Percentiles rank a stretch among this genome's conserved stretches.
Conservation (phyloP, 2,113 vertebrate genomes). For the Dryoscopus gambensis region DNA sequence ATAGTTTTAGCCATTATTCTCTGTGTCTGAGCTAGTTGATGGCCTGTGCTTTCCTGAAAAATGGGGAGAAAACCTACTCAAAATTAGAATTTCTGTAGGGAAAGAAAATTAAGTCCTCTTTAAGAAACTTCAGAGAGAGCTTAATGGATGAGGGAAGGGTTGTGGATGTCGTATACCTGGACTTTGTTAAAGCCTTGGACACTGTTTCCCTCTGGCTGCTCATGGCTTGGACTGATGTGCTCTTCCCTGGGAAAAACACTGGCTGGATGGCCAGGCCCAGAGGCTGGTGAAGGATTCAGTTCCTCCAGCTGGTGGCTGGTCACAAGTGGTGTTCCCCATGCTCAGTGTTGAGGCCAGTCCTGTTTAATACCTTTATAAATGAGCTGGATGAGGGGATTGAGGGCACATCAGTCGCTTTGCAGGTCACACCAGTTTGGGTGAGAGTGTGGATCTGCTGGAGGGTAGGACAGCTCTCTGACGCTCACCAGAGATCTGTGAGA, state of each 20-base stretch:
- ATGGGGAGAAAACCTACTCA: fast-evolving
- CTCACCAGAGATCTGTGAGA: background rate
- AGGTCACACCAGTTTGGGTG: too few relatives aligned
- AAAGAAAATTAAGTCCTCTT: background rate
- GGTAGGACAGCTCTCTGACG: background rate
- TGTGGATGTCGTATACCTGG: background rate
- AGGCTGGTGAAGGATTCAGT: background rate
- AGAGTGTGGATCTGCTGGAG: background rate
- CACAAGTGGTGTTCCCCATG: background rate
- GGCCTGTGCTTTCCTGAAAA: background rate
- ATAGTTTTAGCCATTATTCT: background rate
- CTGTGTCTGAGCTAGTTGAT: background rate
- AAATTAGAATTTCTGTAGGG: background rate
- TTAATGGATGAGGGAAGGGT: background rate
- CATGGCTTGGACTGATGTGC: background rate
- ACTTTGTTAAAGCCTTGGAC: background rate
- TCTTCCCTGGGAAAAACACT: background rate
- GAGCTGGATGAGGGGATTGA: fast-evolving
- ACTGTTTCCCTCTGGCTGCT: background rate
- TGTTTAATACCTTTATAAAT: background rate
- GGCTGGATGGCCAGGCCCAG: background rate
- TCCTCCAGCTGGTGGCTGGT: background rate
- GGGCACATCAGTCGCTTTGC: background rate
- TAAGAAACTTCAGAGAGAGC: background rate
- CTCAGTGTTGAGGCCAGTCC: background rate